These are phyloP conservation scores for Altica lythri DNA, from an alignment of 2,888 invertebrate species.

Conservation along the genomic window DNA sequence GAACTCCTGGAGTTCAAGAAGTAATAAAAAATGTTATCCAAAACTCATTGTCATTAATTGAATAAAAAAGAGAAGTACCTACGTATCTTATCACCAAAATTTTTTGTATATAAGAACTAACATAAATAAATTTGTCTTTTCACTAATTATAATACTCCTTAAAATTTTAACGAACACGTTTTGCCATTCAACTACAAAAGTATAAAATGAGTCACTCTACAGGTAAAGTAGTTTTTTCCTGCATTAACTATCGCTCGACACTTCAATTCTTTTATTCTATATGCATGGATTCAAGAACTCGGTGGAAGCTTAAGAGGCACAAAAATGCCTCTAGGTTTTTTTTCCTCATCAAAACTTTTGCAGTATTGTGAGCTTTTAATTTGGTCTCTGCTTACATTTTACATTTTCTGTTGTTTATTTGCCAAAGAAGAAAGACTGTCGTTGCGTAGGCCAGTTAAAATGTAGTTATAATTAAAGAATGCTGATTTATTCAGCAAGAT, in stretches of 20 bases:
- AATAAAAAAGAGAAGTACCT: no score
- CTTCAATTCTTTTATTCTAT: slow-evolving; percentile 7
- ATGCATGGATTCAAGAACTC: slow-evolving; percentile 27
- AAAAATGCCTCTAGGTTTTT: slow-evolving; percentile 21
- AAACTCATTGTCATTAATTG: no score
- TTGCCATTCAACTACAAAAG: no score
- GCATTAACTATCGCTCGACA: neutral
- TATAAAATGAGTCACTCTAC: neutral
- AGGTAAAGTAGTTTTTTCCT: neutral
- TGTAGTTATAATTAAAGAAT: no score
- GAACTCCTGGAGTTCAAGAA: no score
- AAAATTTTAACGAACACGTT: no score
- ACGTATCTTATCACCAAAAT: no score
- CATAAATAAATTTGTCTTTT: no score
- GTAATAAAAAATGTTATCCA: no score
- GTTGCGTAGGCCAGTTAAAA: neutral
- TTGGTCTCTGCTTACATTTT: slow-evolving; percentile 18
- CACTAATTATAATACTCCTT: no score
- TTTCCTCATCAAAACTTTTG: slow-evolving; percentile 26
- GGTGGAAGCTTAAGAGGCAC: slow-evolving; percentile 1
- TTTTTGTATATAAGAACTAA: no score
- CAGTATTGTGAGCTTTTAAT: slow-evolving; percentile 21
- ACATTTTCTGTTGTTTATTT: slow-evolving; percentile 16
- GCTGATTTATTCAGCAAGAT: no score
- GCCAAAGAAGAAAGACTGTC: slow-evolving; percentile 4